phyloP scores from a whole-genome alignment of 2,888 invertebrate species.

The Monopis laevigella region DNA sequence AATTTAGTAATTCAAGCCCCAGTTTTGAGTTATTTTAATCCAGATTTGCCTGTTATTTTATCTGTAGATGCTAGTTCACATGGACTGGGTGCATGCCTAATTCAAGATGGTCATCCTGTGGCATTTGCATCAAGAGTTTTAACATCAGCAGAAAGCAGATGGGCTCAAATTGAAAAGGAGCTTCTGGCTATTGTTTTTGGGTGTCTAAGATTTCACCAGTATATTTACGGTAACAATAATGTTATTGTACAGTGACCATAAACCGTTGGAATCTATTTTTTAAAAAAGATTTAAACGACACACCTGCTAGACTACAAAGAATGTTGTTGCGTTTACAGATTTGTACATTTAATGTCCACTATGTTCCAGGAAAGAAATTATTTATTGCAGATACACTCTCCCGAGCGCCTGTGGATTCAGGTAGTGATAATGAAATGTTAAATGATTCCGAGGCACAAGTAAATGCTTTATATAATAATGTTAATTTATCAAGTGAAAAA shows the following conservation, averaged over 20 bases:
- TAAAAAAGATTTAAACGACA: conserved; percentile 21
- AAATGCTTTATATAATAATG: not conserved
- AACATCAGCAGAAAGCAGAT: conserved; percentile 14
- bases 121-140: conserved; percentile 16
- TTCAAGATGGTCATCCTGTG: conserved; percentile 15
- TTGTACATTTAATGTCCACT: conserved; percentile 23
- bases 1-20: conserved; percentile 10
- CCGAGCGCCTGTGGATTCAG: conserved; percentile 17
- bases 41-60: conserved; percentile 12
- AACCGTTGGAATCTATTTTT: conserved; percentile 27
- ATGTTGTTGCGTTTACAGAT: conserved; percentile 24
- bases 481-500: not conserved
- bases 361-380: conserved; percentile 25
- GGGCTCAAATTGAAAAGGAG: conserved; percentile 21
- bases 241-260: conserved; percentile 27
- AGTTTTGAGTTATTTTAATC: conserved; percentile 13
- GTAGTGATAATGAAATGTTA: conserved; percentile 11
- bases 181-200: conserved; percentile 19
- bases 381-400: conserved; percentile 27
- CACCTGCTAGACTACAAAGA: conserved; percentile 24
- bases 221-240: conserved; percentile 20
- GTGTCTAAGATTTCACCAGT: conserved; percentile 19
- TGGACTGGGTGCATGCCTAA: conserved; percentile 15
- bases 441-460: not conserved
- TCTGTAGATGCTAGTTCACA: conserved; percentile 15